Evolutionary conservation across 2,797 vertebrate genomes (phyloP), one percentile per base, ranked within the genome.

Genomic region (Sebastes vulpes): DNA sequence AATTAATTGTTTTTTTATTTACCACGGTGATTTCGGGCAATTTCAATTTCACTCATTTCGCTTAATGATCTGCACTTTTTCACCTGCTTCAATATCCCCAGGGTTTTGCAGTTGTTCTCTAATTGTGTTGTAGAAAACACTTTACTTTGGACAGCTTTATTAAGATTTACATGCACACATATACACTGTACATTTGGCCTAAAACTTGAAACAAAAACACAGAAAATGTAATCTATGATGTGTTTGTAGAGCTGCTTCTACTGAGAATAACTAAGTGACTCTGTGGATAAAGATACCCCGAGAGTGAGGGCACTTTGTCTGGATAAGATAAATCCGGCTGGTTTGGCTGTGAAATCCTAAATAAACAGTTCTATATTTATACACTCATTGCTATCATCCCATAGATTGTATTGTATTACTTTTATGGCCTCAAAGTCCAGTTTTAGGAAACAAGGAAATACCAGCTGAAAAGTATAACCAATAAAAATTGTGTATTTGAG

Each of bases 1-100:
- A 65, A 21, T 56, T 75, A 81, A 82, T 72, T 59, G 65, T 8
- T 0, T 70, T 77, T 73, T 88, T 72, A 68, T 81, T 86, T 52
- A 66, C 32, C 0, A 2, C 6, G 3, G 16, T 9, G 4, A 64
- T 21, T 80, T 26, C 0, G 2, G 7, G 32, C n/a, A 2, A 56
- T 71, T 83, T 88, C 14, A 52, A 65, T 82, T 77, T 73, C 28
- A 58, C 25, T 35, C 46, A 9, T 31, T 69, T 65, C 20, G 4
- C 31, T 38, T 68, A 42, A 64, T 23, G 20, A 77, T 53, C 23
- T 72, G 8, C 16, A 38, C 46, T 60, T 77, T 42, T 59, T 66
- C 65, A 70, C 28, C 28, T 38, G 10, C 21, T 35, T 56, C 21
- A 48, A 14, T 38, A 52, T 12, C 18, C 31, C 46, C 16, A 8